phyloP scores from a whole-genome alignment of 2,113 vertebrate genomes.

The Saccopteryx bilineata region DNA sequence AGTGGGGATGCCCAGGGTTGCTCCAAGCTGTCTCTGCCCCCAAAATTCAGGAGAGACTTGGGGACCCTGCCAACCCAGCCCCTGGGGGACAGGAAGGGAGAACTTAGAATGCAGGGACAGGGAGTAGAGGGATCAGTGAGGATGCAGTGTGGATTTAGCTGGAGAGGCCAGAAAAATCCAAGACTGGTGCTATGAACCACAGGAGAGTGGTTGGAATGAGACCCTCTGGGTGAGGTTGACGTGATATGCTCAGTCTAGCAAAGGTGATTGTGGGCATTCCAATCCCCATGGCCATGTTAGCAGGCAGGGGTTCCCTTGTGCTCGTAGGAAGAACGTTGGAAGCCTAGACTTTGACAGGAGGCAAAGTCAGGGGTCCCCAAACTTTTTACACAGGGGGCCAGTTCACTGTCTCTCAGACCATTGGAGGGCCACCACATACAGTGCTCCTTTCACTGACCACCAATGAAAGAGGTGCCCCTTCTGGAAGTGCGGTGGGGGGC shows the following conservation, averaged over 20 bases:
- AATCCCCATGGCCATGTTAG: neutral
- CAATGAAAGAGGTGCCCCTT: too few relatives aligned
- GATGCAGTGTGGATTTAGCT: neutral
- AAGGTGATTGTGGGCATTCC: too few relatives aligned
- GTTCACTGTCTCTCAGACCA: too few relatives aligned
- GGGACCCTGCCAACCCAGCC: too few relatives aligned
- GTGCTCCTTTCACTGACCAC: too few relatives aligned
- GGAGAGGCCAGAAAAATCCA: neutral
- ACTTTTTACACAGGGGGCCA: too few relatives aligned
- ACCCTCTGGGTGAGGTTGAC: neutral
- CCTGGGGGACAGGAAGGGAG: neutral
- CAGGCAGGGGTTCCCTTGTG: neutral
- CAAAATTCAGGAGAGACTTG: neutral
- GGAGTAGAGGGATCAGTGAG: neutral
- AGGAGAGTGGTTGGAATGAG: neutral
- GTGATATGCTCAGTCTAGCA: fast-evolving
- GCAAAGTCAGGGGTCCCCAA: neutral
- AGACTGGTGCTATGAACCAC: neutral
- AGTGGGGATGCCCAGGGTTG: neutral
- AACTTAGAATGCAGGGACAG: too few relatives aligned
- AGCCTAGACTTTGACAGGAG: neutral
- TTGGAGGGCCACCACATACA: too few relatives aligned
- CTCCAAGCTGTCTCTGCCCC: neutral
- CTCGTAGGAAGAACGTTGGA: neutral
- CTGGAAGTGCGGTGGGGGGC: too few relatives aligned